Base-by-base conservation (phyloP, 2,113 vertebrate species). In the Xyrauchen texanus region DNA sequence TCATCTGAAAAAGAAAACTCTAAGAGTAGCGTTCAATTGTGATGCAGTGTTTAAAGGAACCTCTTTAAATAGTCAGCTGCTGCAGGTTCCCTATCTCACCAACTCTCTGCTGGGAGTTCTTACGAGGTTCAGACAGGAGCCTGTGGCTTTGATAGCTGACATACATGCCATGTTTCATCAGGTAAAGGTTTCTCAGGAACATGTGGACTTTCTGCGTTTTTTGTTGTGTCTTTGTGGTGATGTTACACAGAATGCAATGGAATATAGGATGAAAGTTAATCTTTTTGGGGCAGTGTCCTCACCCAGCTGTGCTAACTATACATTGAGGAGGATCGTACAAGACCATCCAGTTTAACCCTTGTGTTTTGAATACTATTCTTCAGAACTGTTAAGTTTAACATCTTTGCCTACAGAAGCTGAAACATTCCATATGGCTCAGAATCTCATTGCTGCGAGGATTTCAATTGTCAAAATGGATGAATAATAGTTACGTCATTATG, bases 21-120 rank as follows among this genome's bases (percentile, higher is more conserved):
- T 82, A 8, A 0, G 21, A 13, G 57, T 85, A 11, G 73, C 82
- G 0, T 78, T 85, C 75, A 68, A 85, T 12, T 83, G 78, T 64
- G 68, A 7, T 44, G 77, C 64, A 12, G 52, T 13, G 16, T 53
- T 46, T 53, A 42, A 46, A 15, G 78, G 69, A 8, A 73, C 7
- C 3, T 67, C 44, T 0, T 7, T 74, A 3, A 80, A 80, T 60
- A 5, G 12, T 13, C 11, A n/a, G 42, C 63, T 65, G 5, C 13
- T 65, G 6, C 63, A 65, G 0, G 12, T 6, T n/a, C 42, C 63
- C 8, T 10, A 53, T 10, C 9, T 53, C 6, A 65, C 11, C 10
- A 65, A 45, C 13, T 13, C 42, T 4, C 12, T 45, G 11, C 6
- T 65, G 11, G 42, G 63, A 65, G 42, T 65, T 12, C 11, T 65